Base-by-base conservation (phyloP, 2,888 invertebrate genomes). In the Pristionchus fissidentatus region DNA sequence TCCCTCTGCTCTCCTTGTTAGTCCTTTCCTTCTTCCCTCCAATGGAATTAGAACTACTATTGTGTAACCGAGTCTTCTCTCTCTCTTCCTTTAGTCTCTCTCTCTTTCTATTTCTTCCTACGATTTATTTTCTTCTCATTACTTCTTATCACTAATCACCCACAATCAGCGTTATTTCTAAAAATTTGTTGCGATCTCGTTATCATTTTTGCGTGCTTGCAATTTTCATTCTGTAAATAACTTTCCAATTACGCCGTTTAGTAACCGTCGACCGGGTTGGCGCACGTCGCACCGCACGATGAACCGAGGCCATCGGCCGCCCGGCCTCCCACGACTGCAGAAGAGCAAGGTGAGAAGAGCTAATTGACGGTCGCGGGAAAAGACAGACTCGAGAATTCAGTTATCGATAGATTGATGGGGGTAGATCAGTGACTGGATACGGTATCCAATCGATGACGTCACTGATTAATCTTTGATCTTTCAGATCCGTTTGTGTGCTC, bases 401-500 rank as follows among this genome's bases (percentile, higher is more conserved):
- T n/a, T n/a, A n/a, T n/a, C n/a, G n/a, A n/a, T n/a, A n/a, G n/a
- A n/a, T n/a, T n/a, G n/a, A n/a, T n/a, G n/a, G n/a, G n/a, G n/a
- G n/a, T n/a, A n/a, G n/a, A n/a, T n/a, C n/a, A n/a, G n/a, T n/a
- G n/a, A n/a, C n/a, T n/a, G n/a, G n/a, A n/a, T n/a, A n/a, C n/a
- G n/a, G n/a, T 62, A 10, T 35, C 62, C 35, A 10, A 5, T 35
- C 35, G 5, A n/a, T 4, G n/a, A 4, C 43, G 15, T 19, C 66
- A 22, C 66, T 29, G 26, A 29, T 66, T 66, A 35, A 66, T 66
- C 66, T 66, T 66, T 66, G 66, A 66, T 73, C 73, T 73, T n/a
- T 73, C 84, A 87, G 87, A 84, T 87, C 35, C 86, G 87, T 81
- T 22, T 86, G n/a, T 85, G 84, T 43, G 85, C 86, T 29, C 79